Evolutionary conservation across 2,113 vertebrate genomes (phyloP), one percentile per base, ranked within the genome.

Genomic region (Oplegnathus fasciatus): DNA sequence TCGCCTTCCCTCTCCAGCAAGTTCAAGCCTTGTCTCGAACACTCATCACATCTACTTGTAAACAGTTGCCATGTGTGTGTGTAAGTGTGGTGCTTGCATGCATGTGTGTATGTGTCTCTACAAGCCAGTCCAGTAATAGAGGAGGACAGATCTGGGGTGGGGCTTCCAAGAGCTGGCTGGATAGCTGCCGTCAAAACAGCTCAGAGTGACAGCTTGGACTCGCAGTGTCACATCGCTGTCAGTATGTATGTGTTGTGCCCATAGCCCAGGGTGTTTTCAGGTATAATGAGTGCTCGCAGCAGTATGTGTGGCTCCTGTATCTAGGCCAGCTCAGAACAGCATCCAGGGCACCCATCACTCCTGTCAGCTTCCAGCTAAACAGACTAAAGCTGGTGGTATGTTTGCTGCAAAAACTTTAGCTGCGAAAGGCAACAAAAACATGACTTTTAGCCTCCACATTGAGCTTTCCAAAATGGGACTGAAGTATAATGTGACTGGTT

Each of bases 91-190:
- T 70, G 46, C 28, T 13, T 46, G 10, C 2, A 0, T 22, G 26
- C 54, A 13, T 65, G 42, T 66, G 20, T 28, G n/a, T 54, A 60
- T 42, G 20, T 50, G 3, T 8, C 7, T 57, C 1, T 68, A n/a
- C 9, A 24, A 73, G 66, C 72, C 37, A 46, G 69, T 70, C 61
- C 62, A 61, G 64, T 91, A 89, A 93, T 85, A 58, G 83, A 84
- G 85, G 54, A 78, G 84, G 92, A 92, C 91, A 91, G 86, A 86
- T 90, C 81, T 92, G 83, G 86, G 86, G 81, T 79, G 91, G 77
- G 82, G 79, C 68, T 73, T 90, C 64, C 78, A 57, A 40, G 71
- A 79, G 57, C 71, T 13, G 69, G 52, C 80, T 86, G 67, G 83
- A 82, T 48, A 78, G 82, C 85, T 88, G 68, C 82, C 60, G 73